Percentiles rank a stretch among this genome's conserved stretches.
Evolutionary conservation across 1,140 invertebrate species (phyloP).

Genomic region (Drosophila sproati): DNA sequence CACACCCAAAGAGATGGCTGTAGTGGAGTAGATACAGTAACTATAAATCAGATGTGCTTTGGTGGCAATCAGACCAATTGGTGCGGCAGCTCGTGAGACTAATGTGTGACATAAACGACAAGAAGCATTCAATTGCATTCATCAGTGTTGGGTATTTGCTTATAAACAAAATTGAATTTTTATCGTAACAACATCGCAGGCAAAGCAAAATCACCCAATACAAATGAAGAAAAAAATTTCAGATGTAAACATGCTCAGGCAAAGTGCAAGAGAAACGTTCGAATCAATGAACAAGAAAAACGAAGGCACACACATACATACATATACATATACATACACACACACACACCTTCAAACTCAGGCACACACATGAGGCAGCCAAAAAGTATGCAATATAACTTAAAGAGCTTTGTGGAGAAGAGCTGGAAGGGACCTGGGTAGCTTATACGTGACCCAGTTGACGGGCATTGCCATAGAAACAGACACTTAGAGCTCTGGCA

Average conservation of each 20-base stretch:
- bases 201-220: conserved; percentile 17
- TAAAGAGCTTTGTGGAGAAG: conserved; percentile 5
- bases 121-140: conserved; percentile 32
- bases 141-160: conserved; percentile 24
- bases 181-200: conserved; percentile 56
- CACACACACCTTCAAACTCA: conserved; percentile 9
- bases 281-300: conserved; percentile 79
- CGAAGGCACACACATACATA: conserved; percentile 41
- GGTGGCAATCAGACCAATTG: conserved; percentile 7
- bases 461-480: conserved; percentile 52
- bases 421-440: background rate
- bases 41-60: conserved; percentile 19
- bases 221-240: conserved; percentile 13
- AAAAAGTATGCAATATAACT: conserved; percentile 70
- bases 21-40: background rate
- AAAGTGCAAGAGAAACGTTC: conserved; percentile 50
- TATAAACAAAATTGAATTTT: conserved; percentile 77
- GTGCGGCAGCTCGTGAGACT: conserved; percentile 14
- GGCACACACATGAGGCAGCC: conserved; percentile 34
- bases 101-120: conserved; percentile 43
- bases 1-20: background rate
- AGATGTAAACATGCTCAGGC: conserved; percentile 37
- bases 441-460: conserved; percentile 73
- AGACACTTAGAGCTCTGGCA: conserved; percentile 28
- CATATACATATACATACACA: background rate